Base-by-base conservation (phyloP, 2,113 vertebrate species). In the Elephas maximus region DNA sequence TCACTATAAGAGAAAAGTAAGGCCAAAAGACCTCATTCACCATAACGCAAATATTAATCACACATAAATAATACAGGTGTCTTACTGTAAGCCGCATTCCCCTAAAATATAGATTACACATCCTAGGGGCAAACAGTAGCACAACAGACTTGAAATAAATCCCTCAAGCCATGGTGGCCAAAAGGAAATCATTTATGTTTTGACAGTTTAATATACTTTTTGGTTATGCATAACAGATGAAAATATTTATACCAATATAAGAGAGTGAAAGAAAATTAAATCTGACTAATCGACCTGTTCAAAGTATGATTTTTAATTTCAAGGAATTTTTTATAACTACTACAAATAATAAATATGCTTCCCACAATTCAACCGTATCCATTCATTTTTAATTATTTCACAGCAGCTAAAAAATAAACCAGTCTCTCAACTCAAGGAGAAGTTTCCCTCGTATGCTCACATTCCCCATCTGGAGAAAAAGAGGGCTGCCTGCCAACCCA, bases 51-150 rank as follows among this genome's bases (percentile, higher is more conserved):
- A 99, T 98, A 99, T 99, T 99, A 99, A 98, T 99, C 99, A 99
- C 97, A 98, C 96, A 98, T 98, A 99, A 98, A 99, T 99, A 99
- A 99, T 99, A 99, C 98, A 98, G 99, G 98, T 99, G 98, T 98
- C 98, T 98, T 97, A 97, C 98, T 98, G 98, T 98, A 97, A 98
- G 98, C 98, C 98, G 95, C 95, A 97, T 98, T 98, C 97, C 98
- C 98, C 98, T 99, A 98, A 99, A 99, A 99, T 99, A 99, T 98
- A 98, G 97, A 98, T 99, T 99, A 98, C 92, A 98, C 96, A 98
- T 98, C 98, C 99, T 98, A 98, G 95, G 97, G 98, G 97, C 98
- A 98, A 98, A 98, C 97, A 98, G 98, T 96, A 98, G 85, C 98
- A 98, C 62, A 79, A 98, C 97, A 97, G 98, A 97, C 95, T 98